A percentile compares a stretch with the other conserved stretches of the same genome.
Conservation (phyloP, 2,888 invertebrate species). For the Sicus ferrugineus region DNA sequence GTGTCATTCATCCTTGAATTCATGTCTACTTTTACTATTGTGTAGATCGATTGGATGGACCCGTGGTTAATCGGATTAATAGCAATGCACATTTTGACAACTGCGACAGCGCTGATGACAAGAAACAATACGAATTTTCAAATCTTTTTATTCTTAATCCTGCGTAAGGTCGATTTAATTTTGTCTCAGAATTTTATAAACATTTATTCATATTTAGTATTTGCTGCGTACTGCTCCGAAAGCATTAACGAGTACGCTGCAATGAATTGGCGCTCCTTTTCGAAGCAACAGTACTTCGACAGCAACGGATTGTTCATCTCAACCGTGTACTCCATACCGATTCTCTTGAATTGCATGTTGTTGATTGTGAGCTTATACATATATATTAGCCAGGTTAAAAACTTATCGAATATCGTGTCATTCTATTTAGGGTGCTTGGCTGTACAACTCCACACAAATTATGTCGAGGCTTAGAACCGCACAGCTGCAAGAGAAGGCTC, state of each 20-base stretch:
- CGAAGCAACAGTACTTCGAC: constrained; percentile 93
- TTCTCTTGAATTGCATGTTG: constrained; percentile 89
- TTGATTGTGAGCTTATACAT: constrained; percentile 83
- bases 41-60: constrained; percentile 87
- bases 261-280: constrained; percentile 85
- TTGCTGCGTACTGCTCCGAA: constrained; percentile 89
- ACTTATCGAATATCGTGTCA: not conserved
- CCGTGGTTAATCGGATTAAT: constrained; percentile 84
- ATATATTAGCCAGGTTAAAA: not conserved
- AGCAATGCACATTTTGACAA: constrained; percentile 78
- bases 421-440: constrained; percentile 80
- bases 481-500: constrained; percentile 75
- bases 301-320: constrained; percentile 94
- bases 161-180: constrained; percentile 72
- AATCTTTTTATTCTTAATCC: constrained; percentile 79
- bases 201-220: constrained; percentile 69
- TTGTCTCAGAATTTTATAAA: not conserved
- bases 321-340: constrained; percentile 90
- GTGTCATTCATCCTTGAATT: not conserved
- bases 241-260: constrained; percentile 90
- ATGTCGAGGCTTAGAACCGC: constrained; percentile 86
- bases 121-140: constrained; percentile 88
- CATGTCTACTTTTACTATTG: constrained; percentile 26
- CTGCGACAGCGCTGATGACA: constrained; percentile 80
- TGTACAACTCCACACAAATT: constrained; percentile 86